Evolutionary conservation across 1,140 invertebrate species (phyloP), one percentile per base, ranked within the genome.

Genomic region (Diachasma alloeum): DNA sequence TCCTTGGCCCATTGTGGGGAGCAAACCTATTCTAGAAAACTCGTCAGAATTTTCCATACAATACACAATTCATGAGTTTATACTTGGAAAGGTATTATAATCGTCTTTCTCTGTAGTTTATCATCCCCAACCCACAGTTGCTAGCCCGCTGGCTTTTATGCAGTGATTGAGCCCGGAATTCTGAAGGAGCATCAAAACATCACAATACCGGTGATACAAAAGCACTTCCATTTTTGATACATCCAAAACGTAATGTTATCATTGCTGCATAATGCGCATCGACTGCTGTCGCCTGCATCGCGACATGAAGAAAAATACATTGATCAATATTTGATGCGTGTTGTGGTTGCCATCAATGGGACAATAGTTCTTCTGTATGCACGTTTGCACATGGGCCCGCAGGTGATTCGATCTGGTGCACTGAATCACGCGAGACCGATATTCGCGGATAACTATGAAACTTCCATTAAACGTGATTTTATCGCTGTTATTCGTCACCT

Each of bases 51-150:
- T 69, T 75, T 75, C 24, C 68, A 26, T 66, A 67, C 26, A 48
- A 75, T 75, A 15, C 19, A 68, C 72, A 36, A 22, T 74, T 79
- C 72, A 80, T 44, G 74, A 63, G 72, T 68, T 75, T 75, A 75
- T 44, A 17, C 39, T 67, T 36, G 15, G 22, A 31, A 22, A 44
- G 26, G 59, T 26, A 68, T 68, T 75, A 75, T 68, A 53, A 75
- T 68, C 42, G 39, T 15, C 17, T 56, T n/a, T 66, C 37, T 26
- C 22, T 37, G 13, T 10, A 26, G 24, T 24, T 44, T 31, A 22
- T 44, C 42, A 22, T 74, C 6, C 48, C n/a, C 48, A 53, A 53
- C 4, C 48, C 48, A 53, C 1, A 53, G 48, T 53, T 53, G 2
- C 48, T 15, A 19, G 48, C 48, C 56, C 42, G 2, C 1, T 19